phyloP scores from a whole-genome alignment of 1,140 invertebrate species.

The Meteorus sp. region DNA sequence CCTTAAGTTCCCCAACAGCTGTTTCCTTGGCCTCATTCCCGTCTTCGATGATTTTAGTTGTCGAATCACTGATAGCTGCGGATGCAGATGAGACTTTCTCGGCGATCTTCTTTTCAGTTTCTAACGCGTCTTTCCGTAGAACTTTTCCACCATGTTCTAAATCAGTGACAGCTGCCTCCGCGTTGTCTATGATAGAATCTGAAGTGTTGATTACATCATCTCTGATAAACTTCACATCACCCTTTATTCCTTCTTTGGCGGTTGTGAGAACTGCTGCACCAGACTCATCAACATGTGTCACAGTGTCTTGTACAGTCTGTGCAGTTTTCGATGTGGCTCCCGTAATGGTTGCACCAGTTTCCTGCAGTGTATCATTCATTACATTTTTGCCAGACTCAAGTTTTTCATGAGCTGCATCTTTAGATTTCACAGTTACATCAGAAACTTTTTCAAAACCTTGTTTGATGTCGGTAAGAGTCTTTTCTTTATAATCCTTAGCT shows the following conservation, averaged over 20 bases:
- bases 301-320: neutral
- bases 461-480: slow-evolving; percentile 2
- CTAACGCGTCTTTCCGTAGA: slow-evolving; percentile 9
- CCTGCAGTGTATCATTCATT: neutral
- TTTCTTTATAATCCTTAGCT: slow-evolving; percentile 25
- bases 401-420: slow-evolving; percentile 6
- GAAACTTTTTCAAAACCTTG: slow-evolving; percentile 17
- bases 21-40: slow-evolving; percentile 36
- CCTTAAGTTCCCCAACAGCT: slow-evolving; percentile 39
- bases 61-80: slow-evolving; percentile 31
- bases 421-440: slow-evolving; percentile 1
- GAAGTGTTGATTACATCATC: slow-evolving; percentile 15
- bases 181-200: slow-evolving; percentile 1
- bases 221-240: slow-evolving; percentile 5
- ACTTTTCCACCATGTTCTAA: slow-evolving; percentile 21
- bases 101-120: slow-evolving; percentile 46
- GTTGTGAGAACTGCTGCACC: neutral
- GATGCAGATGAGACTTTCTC: slow-evolving; percentile 32
- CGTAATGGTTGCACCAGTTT: neutral
- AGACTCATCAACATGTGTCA: neutral
- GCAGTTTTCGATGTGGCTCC: neutral
- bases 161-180: slow-evolving; percentile 26
- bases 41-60: slow-evolving; percentile 34
- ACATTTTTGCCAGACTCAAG: slow-evolving; percentile 1
- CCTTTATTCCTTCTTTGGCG: slow-evolving; percentile 13